phyloP scores from a whole-genome alignment of 2,888 invertebrate species.

The Eupeodes luniger region DNA sequence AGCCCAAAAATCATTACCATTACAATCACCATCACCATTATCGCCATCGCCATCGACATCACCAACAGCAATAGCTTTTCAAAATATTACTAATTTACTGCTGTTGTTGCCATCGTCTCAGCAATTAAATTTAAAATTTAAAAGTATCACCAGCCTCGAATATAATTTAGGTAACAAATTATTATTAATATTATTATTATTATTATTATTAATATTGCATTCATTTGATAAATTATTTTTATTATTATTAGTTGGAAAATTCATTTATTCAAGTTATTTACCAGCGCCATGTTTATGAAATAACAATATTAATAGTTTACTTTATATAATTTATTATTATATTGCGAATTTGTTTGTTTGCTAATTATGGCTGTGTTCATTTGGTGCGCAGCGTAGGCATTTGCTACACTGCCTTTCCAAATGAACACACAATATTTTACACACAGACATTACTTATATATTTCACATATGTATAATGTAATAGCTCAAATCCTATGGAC shows the following conservation, averaged over 20 bases:
- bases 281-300: conserved; percentile 70
- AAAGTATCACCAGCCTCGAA: conserved; percentile 67
- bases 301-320: conserved; percentile 55
- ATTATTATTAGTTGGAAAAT: conserved; percentile 59
- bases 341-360: conserved; percentile 52
- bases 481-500: conserved; percentile 75
- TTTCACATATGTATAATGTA: conserved; percentile 24
- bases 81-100: conserved; percentile 23
- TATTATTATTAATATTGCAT: conserved; percentile 59
- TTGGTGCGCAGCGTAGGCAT: conserved; percentile 27
- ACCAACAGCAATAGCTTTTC: conserved; percentile 22
- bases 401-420: conserved; percentile 21
- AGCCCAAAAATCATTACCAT: conserved; percentile 19
- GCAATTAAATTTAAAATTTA: conserved; percentile 54
- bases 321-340: conserved; percentile 47
- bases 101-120: conserved; percentile 46
- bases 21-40: conserved; percentile 16
- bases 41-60: background rate
- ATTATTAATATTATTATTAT: conserved; percentile 46
- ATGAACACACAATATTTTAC: conserved; percentile 57
- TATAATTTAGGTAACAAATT: conserved; percentile 62
- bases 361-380: conserved; percentile 71
- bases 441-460: conserved; percentile 33
- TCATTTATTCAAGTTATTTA: conserved; percentile 61
- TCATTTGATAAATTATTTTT: conserved; percentile 53